Percentiles rank a stretch among this genome's conserved stretches.
Evolutionary conservation across 2,888 invertebrate genomes (phyloP).

Genomic region (Sialis fuliginosa): DNA sequence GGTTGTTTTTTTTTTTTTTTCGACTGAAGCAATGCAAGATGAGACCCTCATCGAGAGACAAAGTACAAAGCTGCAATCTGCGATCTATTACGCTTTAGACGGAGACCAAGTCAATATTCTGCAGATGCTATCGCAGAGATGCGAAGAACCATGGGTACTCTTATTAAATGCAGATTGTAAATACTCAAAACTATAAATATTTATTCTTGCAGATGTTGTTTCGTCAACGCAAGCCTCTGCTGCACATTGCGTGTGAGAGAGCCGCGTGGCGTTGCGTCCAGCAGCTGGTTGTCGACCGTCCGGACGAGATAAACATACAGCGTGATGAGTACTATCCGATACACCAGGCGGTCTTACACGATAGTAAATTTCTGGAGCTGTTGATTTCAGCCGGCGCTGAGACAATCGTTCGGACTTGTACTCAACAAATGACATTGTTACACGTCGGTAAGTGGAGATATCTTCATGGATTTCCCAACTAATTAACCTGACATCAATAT

Average conservation of each 20-base stretch:
- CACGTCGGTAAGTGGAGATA: constrained; percentile 31
- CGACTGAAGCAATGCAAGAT: constrained; percentile 25
- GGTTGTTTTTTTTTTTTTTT: constrained; percentile 5
- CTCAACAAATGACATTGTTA: constrained; percentile 51
- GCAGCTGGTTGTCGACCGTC: constrained; percentile 41
- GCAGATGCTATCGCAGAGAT: constrained; percentile 43
- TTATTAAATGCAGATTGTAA: constrained; percentile 22
- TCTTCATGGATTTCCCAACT: neutral
- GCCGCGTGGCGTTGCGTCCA: constrained; percentile 57
- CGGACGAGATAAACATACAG: constrained; percentile 50
- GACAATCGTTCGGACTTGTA: constrained; percentile 48
- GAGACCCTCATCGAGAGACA: constrained; percentile 28
- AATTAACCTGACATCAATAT: no score
- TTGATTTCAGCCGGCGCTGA: constrained; percentile 49
- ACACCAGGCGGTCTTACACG: constrained; percentile 55
- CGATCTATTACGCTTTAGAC: constrained; percentile 53
- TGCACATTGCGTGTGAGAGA: constrained; percentile 51
- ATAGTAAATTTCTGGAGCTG: constrained; percentile 46
- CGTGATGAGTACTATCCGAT: constrained; percentile 66
- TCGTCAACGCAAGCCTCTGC: constrained; percentile 37
- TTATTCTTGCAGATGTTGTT: constrained; percentile 25
- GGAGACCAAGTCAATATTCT: constrained; percentile 53
- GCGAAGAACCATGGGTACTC: constrained; percentile 48
- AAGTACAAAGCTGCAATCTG: constrained; percentile 43
- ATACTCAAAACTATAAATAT: neutral